phyloP scores from a whole-genome alignment of 2,888 invertebrate genomes.

The Dynastes tityus region DNA sequence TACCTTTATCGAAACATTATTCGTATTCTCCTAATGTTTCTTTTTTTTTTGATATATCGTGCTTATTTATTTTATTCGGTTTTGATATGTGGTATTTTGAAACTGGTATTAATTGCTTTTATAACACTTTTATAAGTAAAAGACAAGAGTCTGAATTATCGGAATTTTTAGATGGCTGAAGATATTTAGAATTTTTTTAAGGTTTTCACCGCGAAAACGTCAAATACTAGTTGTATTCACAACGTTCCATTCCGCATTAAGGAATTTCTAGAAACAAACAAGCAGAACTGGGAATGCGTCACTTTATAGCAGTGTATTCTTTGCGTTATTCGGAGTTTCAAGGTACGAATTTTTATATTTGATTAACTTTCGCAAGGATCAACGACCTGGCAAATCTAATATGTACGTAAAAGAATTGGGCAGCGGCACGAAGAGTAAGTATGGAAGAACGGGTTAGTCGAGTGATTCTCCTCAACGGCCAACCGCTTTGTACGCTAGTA shows the following conservation, averaged over 20 bases:
- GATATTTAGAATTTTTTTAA: too few relatives aligned
- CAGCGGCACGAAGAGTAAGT: neutral
- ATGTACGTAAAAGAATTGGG: constrained; percentile 26
- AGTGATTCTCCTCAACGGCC: neutral
- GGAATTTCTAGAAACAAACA: neutral
- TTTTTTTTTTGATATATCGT: too few relatives aligned
- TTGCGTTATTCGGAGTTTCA: constrained; percentile 8
- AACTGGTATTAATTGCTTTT: too few relatives aligned
- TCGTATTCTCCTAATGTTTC: too few relatives aligned
- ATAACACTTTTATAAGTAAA: too few relatives aligned
- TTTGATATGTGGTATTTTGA: too few relatives aligned
- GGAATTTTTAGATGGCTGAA: too few relatives aligned
- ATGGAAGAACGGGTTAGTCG: constrained; percentile 33
- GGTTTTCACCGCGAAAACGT: neutral
- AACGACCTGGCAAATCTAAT: constrained; percentile 31
- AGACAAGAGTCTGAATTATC: too few relatives aligned
- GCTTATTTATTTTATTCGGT: too few relatives aligned
- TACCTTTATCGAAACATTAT: too few relatives aligned
- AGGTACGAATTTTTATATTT: constrained; percentile 40
- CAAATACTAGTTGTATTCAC: neutral
- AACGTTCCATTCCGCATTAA: too few relatives aligned
- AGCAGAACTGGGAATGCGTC: neutral
- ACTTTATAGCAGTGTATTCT: neutral
- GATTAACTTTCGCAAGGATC: constrained; percentile 39
- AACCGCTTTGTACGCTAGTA: neutral